These are phyloP conservation scores for Gallinago undulata DNA, from an alignment of 2,113 vertebrate species.

Conservation along the genomic window DNA sequence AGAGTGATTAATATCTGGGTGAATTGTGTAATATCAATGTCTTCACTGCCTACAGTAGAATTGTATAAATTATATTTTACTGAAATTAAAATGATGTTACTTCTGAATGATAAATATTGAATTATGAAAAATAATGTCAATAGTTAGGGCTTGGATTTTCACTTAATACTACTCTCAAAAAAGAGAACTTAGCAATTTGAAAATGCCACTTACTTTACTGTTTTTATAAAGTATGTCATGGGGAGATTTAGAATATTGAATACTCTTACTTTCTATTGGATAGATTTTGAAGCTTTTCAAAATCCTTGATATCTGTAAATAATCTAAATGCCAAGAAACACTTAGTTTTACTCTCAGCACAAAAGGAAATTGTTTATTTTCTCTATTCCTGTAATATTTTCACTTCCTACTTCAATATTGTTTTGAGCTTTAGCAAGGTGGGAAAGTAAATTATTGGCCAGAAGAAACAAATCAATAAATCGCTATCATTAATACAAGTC, in stretches of 20 bases:
- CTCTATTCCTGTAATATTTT: not conserved
- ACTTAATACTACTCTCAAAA: not conserved
- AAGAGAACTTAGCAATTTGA: not conserved
- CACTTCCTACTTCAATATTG: constrained; percentile 25
- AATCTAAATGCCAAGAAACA: not conserved
- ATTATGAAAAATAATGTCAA: not conserved
- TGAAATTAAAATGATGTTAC: not conserved
- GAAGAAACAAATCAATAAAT: not conserved
- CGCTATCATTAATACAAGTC: not conserved
- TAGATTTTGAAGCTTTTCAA: not conserved
- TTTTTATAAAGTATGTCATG: not conserved
- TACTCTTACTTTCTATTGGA: not conserved
- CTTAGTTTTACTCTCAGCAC: not conserved
- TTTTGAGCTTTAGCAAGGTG: not conserved
- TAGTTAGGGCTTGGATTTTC: not conserved
- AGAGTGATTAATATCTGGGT: not conserved
- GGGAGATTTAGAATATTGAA: not conserved
- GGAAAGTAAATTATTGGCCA: not conserved
- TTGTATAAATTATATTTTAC: not conserved
- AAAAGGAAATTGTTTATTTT: not conserved
- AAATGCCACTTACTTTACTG: not conserved
- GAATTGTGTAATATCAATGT: not conserved
- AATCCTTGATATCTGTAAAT: not conserved
- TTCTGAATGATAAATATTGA: not conserved
- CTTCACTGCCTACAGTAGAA: not conserved